Evolutionary conservation across 2,113 vertebrate genomes (phyloP).

Genomic region (Dicentrarchus labrax): DNA sequence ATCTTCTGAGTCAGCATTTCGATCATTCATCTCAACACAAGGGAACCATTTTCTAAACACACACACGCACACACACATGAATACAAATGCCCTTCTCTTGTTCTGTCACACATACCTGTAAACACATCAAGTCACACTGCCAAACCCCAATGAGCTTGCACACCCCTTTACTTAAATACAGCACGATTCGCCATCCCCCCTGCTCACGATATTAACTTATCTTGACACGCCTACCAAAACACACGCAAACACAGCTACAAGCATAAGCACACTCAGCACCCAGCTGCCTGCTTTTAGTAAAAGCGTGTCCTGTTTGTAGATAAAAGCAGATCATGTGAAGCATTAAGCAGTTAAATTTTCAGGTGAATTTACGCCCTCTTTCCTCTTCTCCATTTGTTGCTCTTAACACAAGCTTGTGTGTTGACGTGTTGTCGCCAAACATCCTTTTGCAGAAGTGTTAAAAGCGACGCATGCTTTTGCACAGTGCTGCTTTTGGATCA

Average conservation of each 20-base stretch:
- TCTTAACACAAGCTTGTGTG: slow-evolving; percentile 1
- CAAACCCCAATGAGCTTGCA: slow-evolving; percentile 20
- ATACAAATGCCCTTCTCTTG: not conserved
- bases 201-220: slow-evolving; percentile 25
- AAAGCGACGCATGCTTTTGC: not conserved
- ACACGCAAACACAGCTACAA: slow-evolving; percentile 18
- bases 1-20: slow-evolving; percentile 29
- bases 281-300: slow-evolving; percentile 34
- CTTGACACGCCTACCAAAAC: slow-evolving; percentile 13
- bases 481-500: not conserved
- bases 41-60: slow-evolving; percentile 8
- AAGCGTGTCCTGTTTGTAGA: slow-evolving; percentile 36
- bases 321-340: not conserved
- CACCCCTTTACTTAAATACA: slow-evolving; percentile 26
- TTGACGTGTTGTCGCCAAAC: not conserved
- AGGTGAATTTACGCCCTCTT: not conserved
- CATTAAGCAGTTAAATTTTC: slow-evolving; percentile 5
- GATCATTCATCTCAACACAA: not conserved
- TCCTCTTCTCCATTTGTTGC: slow-evolving; percentile 14
- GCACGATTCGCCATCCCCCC: slow-evolving; percentile 18
- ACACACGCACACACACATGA: not conserved
- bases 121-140: slow-evolving; percentile 21
- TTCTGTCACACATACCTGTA: not conserved
- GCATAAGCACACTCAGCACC: slow-evolving; percentile 7
- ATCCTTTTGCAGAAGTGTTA: slow-evolving; percentile 11